Conservation (phyloP, 2,113 vertebrate genomes). For the Aegotheles bennettii region DNA sequence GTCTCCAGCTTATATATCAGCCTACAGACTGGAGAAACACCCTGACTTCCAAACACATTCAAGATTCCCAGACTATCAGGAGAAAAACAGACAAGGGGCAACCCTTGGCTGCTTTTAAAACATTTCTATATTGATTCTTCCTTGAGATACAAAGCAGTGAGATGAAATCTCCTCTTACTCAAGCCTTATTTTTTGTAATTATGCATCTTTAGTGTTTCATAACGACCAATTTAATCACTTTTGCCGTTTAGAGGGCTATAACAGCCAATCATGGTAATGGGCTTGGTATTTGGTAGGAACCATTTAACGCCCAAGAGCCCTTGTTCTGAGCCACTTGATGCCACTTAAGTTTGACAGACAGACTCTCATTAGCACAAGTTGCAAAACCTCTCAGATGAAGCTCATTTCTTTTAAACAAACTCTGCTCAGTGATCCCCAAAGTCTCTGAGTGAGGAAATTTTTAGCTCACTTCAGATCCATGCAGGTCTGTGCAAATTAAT, state of each 20-base stretch:
- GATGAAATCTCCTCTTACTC: slow-evolving; percentile 69
- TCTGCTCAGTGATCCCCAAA: slow-evolving; percentile 62
- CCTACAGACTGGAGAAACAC: neutral
- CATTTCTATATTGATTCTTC: slow-evolving; percentile 57
- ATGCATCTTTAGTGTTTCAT: slow-evolving; percentile 76
- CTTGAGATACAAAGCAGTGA: slow-evolving; percentile 71
- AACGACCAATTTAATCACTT: slow-evolving; percentile 81
- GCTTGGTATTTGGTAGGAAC: slow-evolving; percentile 80
- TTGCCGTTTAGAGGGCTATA: slow-evolving; percentile 76
- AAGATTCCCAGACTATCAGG: neutral
- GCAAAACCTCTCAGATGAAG: slow-evolving; percentile 71
- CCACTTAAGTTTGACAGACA: slow-evolving; percentile 81
- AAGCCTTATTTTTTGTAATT: slow-evolving; percentile 79
- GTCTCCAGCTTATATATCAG: neutral
- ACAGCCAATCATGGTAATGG: slow-evolving; percentile 81
- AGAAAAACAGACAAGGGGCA: slow-evolving; percentile 23
- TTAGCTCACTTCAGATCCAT: slow-evolving; percentile 24
- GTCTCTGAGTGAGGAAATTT: slow-evolving; percentile 41
- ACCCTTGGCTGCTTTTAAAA: slow-evolving; percentile 53
- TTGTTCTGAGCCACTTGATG: slow-evolving; percentile 77
- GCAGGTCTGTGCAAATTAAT: slow-evolving; percentile 30
- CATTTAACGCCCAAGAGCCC: slow-evolving; percentile 77
- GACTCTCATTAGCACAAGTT: slow-evolving; percentile 75
- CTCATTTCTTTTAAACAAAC: slow-evolving; percentile 76
- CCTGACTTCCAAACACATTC: neutral